Conservation (phyloP, 2,113 vertebrate genomes). For the Okapia johnstoni region DNA sequence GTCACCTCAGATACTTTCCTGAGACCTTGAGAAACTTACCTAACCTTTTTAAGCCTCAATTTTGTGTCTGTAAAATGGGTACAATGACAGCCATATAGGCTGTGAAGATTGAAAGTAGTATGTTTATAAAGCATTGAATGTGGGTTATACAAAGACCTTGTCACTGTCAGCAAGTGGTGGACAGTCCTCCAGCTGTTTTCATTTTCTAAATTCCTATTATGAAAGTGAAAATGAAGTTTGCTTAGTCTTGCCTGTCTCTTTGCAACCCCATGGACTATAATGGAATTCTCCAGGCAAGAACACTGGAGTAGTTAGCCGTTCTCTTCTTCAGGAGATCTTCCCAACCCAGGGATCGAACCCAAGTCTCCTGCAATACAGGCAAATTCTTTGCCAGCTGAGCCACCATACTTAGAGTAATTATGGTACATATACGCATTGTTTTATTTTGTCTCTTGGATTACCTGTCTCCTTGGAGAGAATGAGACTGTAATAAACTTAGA, state of each 20-base stretch:
- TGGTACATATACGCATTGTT: neutral
- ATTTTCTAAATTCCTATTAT: neutral
- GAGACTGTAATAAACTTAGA: neutral
- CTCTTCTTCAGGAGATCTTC: neutral
- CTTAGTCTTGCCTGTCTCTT: neutral
- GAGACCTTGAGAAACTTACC: neutral
- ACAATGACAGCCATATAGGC: neutral
- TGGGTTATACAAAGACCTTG: neutral
- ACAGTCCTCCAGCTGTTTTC: neutral
- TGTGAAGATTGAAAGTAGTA: neutral
- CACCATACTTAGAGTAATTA: neutral
- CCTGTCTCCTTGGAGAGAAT: neutral
- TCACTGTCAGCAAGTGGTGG: neutral
- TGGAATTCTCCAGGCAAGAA: neutral
- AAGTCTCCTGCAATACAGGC: neutral
- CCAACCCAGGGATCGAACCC: neutral
- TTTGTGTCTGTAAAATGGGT: neutral
- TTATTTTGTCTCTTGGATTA: neutral
- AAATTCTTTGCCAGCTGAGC: neutral
- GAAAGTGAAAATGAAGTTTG: neutral
- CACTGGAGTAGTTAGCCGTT: neutral
- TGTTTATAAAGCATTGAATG: neutral
- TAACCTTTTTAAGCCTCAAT: neutral
- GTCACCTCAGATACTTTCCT: neutral
- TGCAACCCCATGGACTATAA: neutral